Evolutionary conservation across 2,113 vertebrate species (phyloP).

Genomic region (Eretmochelys imbricata): DNA sequence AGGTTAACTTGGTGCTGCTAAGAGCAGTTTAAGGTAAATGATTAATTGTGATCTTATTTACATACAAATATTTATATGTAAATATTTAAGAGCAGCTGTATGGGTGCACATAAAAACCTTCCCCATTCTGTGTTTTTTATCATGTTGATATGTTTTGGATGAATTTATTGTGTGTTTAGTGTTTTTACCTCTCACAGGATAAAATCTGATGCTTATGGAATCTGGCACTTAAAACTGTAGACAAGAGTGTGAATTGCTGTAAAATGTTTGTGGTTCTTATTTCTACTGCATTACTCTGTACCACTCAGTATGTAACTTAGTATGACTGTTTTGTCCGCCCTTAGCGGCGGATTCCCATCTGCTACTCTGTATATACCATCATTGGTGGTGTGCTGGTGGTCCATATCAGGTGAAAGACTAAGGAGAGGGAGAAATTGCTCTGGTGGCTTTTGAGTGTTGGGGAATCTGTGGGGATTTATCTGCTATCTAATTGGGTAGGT

Average conservation of each 20-base stretch:
- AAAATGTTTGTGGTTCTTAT: not conserved
- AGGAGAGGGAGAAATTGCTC: accelerated
- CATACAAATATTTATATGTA: not conserved
- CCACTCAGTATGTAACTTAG: accelerated
- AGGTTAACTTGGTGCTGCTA: not conserved
- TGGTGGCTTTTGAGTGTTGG: not conserved
- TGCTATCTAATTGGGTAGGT: not conserved
- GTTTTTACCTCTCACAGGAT: not conserved
- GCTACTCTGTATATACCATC: not conserved
- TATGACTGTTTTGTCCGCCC: not conserved
- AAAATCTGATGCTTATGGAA: not conserved
- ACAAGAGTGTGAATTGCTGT: not conserved
- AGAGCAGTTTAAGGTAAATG: not conserved
- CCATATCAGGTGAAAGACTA: accelerated
- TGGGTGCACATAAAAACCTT: not conserved
- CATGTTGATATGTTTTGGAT: not conserved
- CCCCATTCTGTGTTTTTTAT: not conserved
- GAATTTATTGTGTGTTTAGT: not conserved
- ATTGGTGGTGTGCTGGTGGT: not conserved
- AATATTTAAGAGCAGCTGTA: not conserved
- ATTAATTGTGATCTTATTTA: not conserved
- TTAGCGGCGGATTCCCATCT: accelerated
- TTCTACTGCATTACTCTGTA: accelerated
- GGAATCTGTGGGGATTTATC: not conserved
- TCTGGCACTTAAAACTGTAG: not conserved